A percentile compares a stretch with the other conserved stretches of the same genome.
phyloP scores from a whole-genome alignment of 2,888 invertebrate species.

The Diaprepes abbreviatus region DNA sequence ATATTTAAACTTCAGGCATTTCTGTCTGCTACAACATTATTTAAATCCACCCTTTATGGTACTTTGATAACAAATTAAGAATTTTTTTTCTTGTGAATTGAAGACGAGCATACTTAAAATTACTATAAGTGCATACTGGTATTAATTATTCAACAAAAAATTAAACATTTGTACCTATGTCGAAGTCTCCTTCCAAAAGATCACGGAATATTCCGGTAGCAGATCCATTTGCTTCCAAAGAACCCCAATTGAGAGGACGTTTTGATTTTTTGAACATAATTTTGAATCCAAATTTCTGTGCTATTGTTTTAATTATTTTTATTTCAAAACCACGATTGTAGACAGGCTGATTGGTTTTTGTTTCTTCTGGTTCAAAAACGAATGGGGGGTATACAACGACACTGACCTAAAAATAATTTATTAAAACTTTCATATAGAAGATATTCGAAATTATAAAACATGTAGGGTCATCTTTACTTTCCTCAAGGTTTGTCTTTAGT shows the following conservation, averaged over 20 bases:
- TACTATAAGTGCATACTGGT: too few species aligned
- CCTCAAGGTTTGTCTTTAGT: too few species aligned
- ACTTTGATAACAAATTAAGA: too few species aligned
- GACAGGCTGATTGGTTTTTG: neutral
- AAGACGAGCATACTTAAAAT: too few species aligned
- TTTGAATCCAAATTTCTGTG: conserved; percentile 17
- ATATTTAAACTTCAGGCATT: too few species aligned
- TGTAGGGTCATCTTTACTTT: too few species aligned
- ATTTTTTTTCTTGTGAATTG: too few species aligned
- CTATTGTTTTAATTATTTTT: conserved; percentile 15
- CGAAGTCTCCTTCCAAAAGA: neutral
- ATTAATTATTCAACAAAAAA: neutral
- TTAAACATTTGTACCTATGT: conserved; percentile 14
- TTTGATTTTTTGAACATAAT: conserved; percentile 6
- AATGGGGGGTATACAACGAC: conserved; percentile 29
- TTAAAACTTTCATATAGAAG: too few species aligned
- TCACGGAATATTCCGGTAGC: conserved; percentile 23
- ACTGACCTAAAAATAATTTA: conserved; percentile 31
- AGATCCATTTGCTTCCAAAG: conserved; percentile 22
- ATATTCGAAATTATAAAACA: too few species aligned
- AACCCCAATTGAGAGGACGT: conserved; percentile 22
- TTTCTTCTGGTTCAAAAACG: conserved; percentile 5
- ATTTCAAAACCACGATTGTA: conserved; percentile 27
- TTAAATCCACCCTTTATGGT: too few species aligned
- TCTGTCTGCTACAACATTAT: too few species aligned